Evolutionary conservation across 2,113 vertebrate species (phyloP).

Genomic region (Brachypteracias leptosomus): DNA sequence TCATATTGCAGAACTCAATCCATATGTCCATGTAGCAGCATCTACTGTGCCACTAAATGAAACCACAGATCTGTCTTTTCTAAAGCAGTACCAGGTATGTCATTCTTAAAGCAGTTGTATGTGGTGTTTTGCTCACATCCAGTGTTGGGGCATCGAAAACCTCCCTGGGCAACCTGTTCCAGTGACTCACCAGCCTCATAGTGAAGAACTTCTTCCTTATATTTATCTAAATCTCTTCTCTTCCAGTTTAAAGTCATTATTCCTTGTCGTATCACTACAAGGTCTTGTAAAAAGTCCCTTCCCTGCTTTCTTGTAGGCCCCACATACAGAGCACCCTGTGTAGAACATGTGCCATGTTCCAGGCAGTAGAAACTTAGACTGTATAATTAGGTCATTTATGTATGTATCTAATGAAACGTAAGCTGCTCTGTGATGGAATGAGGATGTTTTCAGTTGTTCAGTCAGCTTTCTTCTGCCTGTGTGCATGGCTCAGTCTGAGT

Average conservation of each 20-base stretch:
- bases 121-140: background rate
- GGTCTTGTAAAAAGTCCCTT: no score
- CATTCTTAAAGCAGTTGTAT: background rate
- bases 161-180: no score
- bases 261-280: no score
- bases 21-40: slow-evolving; percentile 88
- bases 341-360: background rate
- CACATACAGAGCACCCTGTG: background rate
- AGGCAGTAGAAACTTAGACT: background rate
- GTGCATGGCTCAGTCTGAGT: background rate
- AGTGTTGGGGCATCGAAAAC: no score
- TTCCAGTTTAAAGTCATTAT: no score
- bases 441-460: background rate
- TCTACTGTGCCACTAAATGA: slow-evolving; percentile 82
- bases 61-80: slow-evolving; percentile 87
- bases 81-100: slow-evolving; percentile 68
- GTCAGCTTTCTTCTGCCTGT: background rate
- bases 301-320: no score
- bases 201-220: no score
- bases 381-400: background rate
- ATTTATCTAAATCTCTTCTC: no score
- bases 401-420: background rate
- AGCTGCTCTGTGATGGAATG: background rate
- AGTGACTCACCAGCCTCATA: no score
- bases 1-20: slow-evolving; percentile 90